A percentile compares a stretch with the other conserved stretches of the same genome.
These are phyloP conservation scores for Caenorhabditis wallacei DNA, from an alignment of 2,888 invertebrate genomes.

Conservation along the genomic window DNA sequence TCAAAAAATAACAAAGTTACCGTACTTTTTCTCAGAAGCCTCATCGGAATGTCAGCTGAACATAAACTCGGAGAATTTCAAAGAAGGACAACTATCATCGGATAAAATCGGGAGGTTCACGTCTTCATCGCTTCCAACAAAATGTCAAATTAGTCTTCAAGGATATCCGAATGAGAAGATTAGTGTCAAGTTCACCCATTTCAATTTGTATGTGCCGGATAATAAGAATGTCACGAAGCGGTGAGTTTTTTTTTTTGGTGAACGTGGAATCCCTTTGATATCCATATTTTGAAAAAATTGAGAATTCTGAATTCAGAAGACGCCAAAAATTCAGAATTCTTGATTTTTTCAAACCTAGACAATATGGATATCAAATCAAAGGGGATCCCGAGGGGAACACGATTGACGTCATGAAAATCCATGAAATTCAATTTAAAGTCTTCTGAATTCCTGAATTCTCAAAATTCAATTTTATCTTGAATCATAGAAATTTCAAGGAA, in stretches of 20 bases:
- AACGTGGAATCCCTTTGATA: too few species aligned
- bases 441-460: too few species aligned
- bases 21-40: slow-evolving; percentile 19
- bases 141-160: slow-evolving; percentile 69
- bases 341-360: too few species aligned
- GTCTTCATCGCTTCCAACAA: slow-evolving; percentile 63
- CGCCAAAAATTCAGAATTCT: too few species aligned
- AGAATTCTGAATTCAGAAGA: not conserved
- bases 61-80: slow-evolving; percentile 66
- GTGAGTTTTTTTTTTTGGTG: slow-evolving; percentile 33
- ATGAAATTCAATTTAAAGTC: too few species aligned
- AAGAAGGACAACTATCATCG: slow-evolving; percentile 66
- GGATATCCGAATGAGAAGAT: slow-evolving; percentile 80
- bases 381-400: too few species aligned
- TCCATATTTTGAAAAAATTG: too few species aligned
- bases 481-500: too few species aligned
- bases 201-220: slow-evolving; percentile 80
- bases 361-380: too few species aligned
- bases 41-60: slow-evolving; percentile 64
- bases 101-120: slow-evolving; percentile 59
- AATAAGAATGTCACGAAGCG: slow-evolving; percentile 67
- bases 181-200: slow-evolving; percentile 77
- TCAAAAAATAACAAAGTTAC: not conserved
- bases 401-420: too few species aligned
- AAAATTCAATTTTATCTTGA: too few species aligned